These are phyloP conservation scores for Rafetus swinhoei DNA, from an alignment of 2,113 vertebrate species.

Conservation along the genomic window DNA sequence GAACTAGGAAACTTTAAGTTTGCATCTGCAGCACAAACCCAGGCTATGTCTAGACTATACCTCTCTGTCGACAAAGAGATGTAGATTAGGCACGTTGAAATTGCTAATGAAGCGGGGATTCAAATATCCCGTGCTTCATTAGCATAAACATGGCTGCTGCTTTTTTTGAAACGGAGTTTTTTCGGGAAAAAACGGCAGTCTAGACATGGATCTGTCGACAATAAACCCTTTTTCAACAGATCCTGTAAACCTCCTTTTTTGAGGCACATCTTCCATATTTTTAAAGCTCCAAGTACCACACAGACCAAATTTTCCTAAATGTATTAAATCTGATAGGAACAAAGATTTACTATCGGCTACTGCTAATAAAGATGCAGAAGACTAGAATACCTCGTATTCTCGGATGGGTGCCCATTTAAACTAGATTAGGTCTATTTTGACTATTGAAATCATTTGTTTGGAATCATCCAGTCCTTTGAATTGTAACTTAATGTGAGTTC, in stretches of 20 bases:
- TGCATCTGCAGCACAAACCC: not conserved
- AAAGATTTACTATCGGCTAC: not conserved
- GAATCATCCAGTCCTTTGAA: not conserved
- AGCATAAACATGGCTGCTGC: too few species aligned
- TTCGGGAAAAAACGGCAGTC: too few species aligned
- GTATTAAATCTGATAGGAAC: not conserved
- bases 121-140: too few species aligned
- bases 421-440: not conserved
- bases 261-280: not conserved
- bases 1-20: not conserved
- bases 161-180: too few species aligned
- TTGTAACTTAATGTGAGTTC: not conserved
- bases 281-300: not conserved
- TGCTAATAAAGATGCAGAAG: not conserved
- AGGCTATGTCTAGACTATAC: too few species aligned
- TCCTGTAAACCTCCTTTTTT: too few species aligned
- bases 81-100: not conserved
- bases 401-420: not conserved
- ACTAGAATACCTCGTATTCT: not conserved
- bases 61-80: too few species aligned
- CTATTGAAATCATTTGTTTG: not conserved
- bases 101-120: too few species aligned
- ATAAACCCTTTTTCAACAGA: too few species aligned
- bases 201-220: too few species aligned
- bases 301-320: not conserved